Conservation (phyloP, 2,113 vertebrate genomes). For the Labeo rohita region DNA sequence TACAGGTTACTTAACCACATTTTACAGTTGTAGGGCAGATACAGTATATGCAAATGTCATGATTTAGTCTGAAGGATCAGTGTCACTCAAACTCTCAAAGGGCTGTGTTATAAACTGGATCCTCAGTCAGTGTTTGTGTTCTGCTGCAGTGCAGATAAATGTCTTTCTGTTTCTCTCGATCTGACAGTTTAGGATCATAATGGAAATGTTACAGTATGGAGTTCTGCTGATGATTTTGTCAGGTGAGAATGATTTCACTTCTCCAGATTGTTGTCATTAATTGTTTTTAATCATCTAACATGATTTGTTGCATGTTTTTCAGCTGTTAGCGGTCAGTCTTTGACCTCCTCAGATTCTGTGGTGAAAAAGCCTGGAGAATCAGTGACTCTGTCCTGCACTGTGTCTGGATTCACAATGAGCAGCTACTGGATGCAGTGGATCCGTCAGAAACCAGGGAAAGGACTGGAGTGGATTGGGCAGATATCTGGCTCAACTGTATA, state of each 20-base stretch:
- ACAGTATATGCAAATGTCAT: slow-evolving; percentile 1
- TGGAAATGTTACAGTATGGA: background rate
- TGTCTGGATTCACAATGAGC: too few relatives aligned
- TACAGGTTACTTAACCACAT: background rate
- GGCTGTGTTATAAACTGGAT: too few relatives aligned
- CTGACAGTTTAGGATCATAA: background rate
- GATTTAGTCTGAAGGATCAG: slow-evolving; percentile 1
- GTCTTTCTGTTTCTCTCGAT: background rate
- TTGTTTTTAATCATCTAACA: too few relatives aligned
- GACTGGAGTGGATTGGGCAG: too few relatives aligned
- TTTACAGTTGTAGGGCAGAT: background rate
- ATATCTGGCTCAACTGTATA: background rate
- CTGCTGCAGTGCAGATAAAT: background rate
- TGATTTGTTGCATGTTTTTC: too few relatives aligned
- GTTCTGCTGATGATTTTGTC: background rate
- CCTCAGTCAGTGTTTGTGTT: too few relatives aligned
- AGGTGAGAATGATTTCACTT: background rate
- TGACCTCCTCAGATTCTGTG: too few relatives aligned
- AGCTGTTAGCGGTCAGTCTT: too few relatives aligned
- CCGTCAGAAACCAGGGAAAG: too few relatives aligned
- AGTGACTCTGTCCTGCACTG: too few relatives aligned
- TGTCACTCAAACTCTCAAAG: background rate
- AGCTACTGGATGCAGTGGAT: too few relatives aligned
- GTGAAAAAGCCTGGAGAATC: too few relatives aligned
- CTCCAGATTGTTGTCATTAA: background rate